Conservation (phyloP, 2,113 vertebrate genomes). For the Zapus hudsonius region DNA sequence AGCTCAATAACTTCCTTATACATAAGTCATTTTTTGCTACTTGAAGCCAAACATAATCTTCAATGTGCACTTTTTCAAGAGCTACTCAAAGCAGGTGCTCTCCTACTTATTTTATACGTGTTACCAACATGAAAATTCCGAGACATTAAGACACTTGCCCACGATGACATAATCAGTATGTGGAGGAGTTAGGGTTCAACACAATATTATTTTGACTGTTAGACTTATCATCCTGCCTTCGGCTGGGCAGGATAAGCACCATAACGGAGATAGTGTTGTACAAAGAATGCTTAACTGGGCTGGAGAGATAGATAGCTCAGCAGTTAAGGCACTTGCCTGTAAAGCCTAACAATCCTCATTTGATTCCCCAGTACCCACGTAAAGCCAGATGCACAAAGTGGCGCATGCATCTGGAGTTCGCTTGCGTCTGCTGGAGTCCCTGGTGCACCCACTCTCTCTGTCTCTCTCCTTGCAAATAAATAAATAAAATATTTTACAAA, state of each 20-base stretch:
- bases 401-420: no score
- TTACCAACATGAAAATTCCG: constrained; percentile 16
- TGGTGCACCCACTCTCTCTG: no score
- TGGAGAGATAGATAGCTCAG: no score
- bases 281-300: no score
- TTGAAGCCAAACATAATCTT: background rate
- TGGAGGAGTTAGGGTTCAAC: background rate
- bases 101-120: background rate
- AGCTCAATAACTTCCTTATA: background rate
- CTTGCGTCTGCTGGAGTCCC: no score
- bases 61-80: background rate
- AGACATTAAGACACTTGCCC: constrained; percentile 8
- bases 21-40: background rate
- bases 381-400: no score
- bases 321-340: no score
- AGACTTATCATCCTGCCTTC: background rate
- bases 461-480: no score
- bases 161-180: background rate
- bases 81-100: background rate
- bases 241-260: background rate
- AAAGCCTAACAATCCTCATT: no score
- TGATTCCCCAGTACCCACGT: no score
- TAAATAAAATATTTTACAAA: no score
- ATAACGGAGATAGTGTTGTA: no score
- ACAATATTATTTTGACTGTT: constrained; percentile 38